Base-by-base conservation (phyloP, 2,113 vertebrate genomes). In the Eptesicus fuscus region DNA sequence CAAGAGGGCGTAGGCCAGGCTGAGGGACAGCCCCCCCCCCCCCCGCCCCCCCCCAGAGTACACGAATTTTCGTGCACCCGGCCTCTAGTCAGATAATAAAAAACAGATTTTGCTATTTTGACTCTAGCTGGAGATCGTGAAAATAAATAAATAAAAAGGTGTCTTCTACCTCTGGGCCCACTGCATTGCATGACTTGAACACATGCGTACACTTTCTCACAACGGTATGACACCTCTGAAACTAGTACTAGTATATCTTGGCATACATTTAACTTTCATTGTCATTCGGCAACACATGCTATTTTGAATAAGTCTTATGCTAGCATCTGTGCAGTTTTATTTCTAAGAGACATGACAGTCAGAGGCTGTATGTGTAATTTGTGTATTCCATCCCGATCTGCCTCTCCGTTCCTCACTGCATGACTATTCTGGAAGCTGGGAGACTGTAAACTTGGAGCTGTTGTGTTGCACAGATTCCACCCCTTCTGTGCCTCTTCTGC, bases 301-400 rank as follows among this genome's bases (percentile, higher is more conserved):
- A 20, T 59, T 96, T 18, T 16, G 51, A 89, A 40, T 1, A 79
- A 83, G 35, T 74, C 70, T 69, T 86, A 7, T 44, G 91, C 44
- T 9, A 40, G 76, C 88, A n/a, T 74, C 91, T 61, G 76, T 13
- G 63, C 35, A 37, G 88, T 23, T 85, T 89, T 49, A 51, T 93
- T 85, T 89, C 69, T 89, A 59, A 40, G 51, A 83, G 73, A 77
- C 77, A 67, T 9, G 69, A 47, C 5, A 9, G 85, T 35, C 20
- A 13, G 67, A 14, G 17, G 47, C 28, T 61, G 0, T 32, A 20
- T 76, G 56, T 70, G 9, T 17, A 56, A 49, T 70, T 28, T 20
- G 49, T 61, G n/a, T 2, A 2, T 89, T 28, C 84, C 20, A 2
- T n/a, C 53, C 76, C n/a, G 16, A 35, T 44, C 18, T 37, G 53